A percentile compares a stretch with the other conserved stretches of the same genome.
phyloP scores from a whole-genome alignment of 2,113 vertebrate genomes.

The Collichthys lucidus region DNA sequence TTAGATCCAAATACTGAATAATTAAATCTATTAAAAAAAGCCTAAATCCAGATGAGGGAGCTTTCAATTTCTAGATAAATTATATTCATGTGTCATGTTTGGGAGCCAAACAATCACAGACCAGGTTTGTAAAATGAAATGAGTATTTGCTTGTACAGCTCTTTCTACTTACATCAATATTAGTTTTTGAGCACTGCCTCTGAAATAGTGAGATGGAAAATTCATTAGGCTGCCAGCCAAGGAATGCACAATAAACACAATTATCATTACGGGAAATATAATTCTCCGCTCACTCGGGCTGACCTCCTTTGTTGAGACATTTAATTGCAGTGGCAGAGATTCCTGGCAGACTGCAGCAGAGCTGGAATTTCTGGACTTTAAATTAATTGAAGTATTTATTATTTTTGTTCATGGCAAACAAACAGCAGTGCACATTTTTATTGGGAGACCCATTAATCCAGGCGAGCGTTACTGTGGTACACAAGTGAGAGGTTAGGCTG shows the following conservation, averaged over 20 bases:
- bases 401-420: constrained; percentile 30
- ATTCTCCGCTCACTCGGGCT: constrained; percentile 25
- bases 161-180: constrained; percentile 53
- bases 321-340: constrained; percentile 59
- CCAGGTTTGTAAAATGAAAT: neutral
- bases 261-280: constrained; percentile 59
- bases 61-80: constrained; percentile 6
- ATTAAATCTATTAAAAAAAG: neutral
- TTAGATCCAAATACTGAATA: neutral
- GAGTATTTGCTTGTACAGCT: constrained; percentile 3
- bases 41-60: constrained; percentile 7
- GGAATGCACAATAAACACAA: constrained; percentile 68
- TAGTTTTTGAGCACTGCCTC: constrained; percentile 52
- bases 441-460: constrained; percentile 6
- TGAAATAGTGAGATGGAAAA: constrained; percentile 62
- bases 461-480: neutral
- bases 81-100: constrained; percentile 29
- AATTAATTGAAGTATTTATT: constrained; percentile 54
- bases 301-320: constrained; percentile 48
- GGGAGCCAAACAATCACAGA: constrained; percentile 25
- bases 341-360: constrained; percentile 31
- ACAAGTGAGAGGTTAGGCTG: neutral
- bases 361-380: constrained; percentile 41
- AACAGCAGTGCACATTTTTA: constrained; percentile 16
- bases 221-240: constrained; percentile 65